phyloP scores from a whole-genome alignment of 2,888 invertebrate species.

The Philonicus albiceps region DNA sequence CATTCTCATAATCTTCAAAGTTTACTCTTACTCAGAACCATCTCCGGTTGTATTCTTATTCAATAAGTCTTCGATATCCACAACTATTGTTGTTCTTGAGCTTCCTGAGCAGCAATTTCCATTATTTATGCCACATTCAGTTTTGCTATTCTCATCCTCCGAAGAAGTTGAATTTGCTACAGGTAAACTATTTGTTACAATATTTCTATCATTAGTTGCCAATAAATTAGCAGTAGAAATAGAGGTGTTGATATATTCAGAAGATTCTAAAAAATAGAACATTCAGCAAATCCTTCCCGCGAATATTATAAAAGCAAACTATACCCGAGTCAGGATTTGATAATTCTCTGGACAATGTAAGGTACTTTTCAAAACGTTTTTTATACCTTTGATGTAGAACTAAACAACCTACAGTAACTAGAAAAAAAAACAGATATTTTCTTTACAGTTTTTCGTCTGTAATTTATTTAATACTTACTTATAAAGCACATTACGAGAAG shows the following conservation, averaged over 20 bases:
- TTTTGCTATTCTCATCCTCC: constrained; percentile 57
- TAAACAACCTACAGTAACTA: constrained; percentile 82
- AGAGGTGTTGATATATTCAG: neutral
- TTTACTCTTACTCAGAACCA: neutral
- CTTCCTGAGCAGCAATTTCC: constrained; percentile 57
- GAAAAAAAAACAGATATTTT: constrained; percentile 50
- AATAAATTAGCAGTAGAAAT: constrained; percentile 60
- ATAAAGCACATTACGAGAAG: constrained; percentile 80
- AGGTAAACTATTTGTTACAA: constrained; percentile 43
- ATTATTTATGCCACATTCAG: constrained; percentile 55
- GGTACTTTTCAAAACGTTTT: constrained; percentile 73
- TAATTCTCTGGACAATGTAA: constrained; percentile 69
- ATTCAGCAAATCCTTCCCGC: neutral
- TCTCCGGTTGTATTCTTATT: constrained; percentile 51
- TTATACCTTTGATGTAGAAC: constrained; percentile 84
- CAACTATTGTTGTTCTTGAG: constrained; percentile 60
- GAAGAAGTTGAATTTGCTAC: constrained; percentile 54
- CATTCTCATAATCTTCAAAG: neutral
- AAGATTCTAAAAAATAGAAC: neutral
- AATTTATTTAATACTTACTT: constrained; percentile 67
- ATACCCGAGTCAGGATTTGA: constrained; percentile 63
- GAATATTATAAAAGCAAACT: neutral
- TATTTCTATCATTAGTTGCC: constrained; percentile 52
- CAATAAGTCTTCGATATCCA: constrained; percentile 73
- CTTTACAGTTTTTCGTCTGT: neutral